Evolutionary conservation across 2,888 invertebrate species (phyloP).

Genomic region (Tachina grossa): DNA sequence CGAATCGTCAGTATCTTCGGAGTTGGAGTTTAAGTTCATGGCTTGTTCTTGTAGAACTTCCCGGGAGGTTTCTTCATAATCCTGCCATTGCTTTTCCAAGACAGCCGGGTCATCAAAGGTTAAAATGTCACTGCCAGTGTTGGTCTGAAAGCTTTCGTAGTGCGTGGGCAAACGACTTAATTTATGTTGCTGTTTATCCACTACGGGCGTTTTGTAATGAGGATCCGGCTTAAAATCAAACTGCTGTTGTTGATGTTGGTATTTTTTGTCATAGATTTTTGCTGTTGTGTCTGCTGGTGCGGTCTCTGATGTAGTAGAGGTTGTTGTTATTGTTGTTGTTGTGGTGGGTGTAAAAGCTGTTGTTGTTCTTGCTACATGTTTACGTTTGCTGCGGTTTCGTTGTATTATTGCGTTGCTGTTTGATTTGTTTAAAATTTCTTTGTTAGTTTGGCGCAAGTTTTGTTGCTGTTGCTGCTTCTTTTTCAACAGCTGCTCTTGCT

Average conservation of each 20-base stretch:
- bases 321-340: constrained; percentile 63
- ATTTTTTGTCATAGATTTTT: constrained; percentile 50
- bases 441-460: constrained; percentile 6
- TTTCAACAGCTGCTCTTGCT: constrained; percentile 47
- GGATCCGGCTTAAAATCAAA: constrained; percentile 75
- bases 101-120: constrained; percentile 77
- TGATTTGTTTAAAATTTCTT: constrained; percentile 42
- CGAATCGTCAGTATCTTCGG: constrained; percentile 16
- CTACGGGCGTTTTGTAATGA: constrained; percentile 74
- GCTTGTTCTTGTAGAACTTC: constrained; percentile 72
- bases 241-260: constrained; percentile 1
- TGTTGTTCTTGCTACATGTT: constrained; percentile 50
- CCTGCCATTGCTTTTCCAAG: constrained; percentile 72
- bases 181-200: constrained; percentile 73
- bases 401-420: constrained; percentile 61
- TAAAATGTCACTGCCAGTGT: constrained; percentile 79
- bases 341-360: constrained; percentile 59
- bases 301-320: constrained; percentile 60
- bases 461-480: constrained; percentile 30
- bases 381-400: constrained; percentile 69
- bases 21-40: constrained; percentile 62
- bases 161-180: constrained; percentile 78
- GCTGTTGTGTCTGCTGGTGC: constrained; percentile 51
- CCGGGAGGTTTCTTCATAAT: constrained; percentile 70
- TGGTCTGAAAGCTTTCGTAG: constrained; percentile 80